These are phyloP conservation scores for Eumeta japonica DNA, from an alignment of 1,140 invertebrate species.

Conservation along the genomic window DNA sequence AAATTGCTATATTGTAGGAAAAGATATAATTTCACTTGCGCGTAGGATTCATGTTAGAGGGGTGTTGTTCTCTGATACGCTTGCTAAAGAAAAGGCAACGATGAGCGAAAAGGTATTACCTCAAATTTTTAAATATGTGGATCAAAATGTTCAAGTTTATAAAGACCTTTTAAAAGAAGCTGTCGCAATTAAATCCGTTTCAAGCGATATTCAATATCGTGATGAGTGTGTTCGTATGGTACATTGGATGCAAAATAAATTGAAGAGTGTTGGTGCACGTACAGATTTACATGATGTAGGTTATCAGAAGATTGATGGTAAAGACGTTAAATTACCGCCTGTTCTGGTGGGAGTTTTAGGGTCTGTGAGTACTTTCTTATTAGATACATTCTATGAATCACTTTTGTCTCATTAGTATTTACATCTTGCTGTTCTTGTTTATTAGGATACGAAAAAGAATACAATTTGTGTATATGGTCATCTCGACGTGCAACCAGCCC, in stretches of 20 bases:
- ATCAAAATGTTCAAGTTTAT: constrained; percentile 74
- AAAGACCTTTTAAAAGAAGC: constrained; percentile 80
- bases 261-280: constrained; percentile 74
- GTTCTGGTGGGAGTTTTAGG: constrained; percentile 84
- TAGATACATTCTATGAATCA: no score
- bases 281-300: constrained; percentile 82
- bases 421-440: no score
- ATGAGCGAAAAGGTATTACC: constrained; percentile 27
- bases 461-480: constrained; percentile 96
- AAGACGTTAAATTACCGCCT: constrained; percentile 78
- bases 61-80: no score
- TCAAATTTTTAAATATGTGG: constrained; percentile 68
- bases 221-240: constrained; percentile 69
- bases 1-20: no score
- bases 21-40: no score
- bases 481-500: constrained; percentile 95
- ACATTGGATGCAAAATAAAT: constrained; percentile 72
- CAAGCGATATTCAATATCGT: constrained; percentile 82
- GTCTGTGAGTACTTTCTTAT: constrained; percentile 50
- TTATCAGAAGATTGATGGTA: constrained; percentile 73
- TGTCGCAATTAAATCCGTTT: constrained; percentile 93
- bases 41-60: no score
- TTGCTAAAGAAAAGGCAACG: no score
- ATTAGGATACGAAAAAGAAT: constrained; percentile 77
- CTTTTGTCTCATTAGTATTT: not conserved